Conservation (phyloP, 2,113 vertebrate species). For the Oncorhynchus mykiss region DNA sequence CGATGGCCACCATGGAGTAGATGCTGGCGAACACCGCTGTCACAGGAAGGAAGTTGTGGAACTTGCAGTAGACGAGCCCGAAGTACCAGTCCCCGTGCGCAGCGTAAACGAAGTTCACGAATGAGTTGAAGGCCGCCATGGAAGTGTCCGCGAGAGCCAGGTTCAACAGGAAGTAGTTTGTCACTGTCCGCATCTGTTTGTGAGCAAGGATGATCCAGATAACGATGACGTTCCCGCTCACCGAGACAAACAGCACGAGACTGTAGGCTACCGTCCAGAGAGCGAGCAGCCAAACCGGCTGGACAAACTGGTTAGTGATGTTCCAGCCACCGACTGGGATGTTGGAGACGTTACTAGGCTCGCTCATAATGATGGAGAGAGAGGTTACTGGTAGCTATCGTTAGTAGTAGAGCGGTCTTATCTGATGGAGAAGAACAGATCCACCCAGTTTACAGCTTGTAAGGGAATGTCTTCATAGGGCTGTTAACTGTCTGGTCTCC, state of each 20-base stretch:
- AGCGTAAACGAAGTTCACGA: constrained; percentile 83
- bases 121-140: constrained; percentile 81
- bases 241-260: constrained; percentile 74
- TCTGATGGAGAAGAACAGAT: not conserved
- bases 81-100: constrained; percentile 83
- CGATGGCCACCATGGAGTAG: constrained; percentile 83
- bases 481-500: too few relatives aligned
- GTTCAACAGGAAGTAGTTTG: constrained; percentile 83
- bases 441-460: too few relatives aligned
- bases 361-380: not conserved
- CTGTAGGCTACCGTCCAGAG: constrained; percentile 79
- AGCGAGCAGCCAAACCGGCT: constrained; percentile 77
- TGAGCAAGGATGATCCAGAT: constrained; percentile 85
- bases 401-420: not conserved
- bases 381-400: not conserved
- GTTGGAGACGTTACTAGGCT: too few relatives aligned
- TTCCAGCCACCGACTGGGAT: not conserved
- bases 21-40: constrained; percentile 82
- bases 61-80: constrained; percentile 78
- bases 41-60: constrained; percentile 85
- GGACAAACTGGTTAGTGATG: constrained; percentile 70
- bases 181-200: constrained; percentile 82
- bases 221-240: constrained; percentile 80
- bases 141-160: constrained; percentile 79
- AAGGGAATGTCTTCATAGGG: too few relatives aligned